Conservation (phyloP, 2,797 vertebrate species). For the Hoplostethus mediterraneus region DNA sequence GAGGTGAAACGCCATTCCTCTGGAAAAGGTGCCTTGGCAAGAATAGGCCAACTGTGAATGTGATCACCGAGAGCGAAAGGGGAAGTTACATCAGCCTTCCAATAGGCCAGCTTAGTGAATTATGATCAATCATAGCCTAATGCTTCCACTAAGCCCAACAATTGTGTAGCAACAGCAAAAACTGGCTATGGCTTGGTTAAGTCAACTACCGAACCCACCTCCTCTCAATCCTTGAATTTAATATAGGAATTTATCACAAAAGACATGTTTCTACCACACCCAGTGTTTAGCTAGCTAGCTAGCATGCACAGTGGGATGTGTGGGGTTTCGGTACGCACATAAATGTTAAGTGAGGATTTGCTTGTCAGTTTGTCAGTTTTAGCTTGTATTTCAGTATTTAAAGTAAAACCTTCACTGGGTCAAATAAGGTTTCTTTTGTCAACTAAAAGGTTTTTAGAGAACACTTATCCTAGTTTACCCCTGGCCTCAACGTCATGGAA, state of each 20-base stretch:
- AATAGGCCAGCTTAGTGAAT: constrained; percentile 64
- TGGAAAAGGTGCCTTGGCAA: constrained; percentile 61
- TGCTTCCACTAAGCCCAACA: constrained; percentile 51
- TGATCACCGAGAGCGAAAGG: constrained; percentile 62
- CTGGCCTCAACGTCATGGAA: constrained; percentile 29
- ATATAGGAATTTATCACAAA: constrained; percentile 42
- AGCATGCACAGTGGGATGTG: constrained; percentile 20
- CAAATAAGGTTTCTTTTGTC: constrained; percentile 22
- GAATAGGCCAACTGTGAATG: constrained; percentile 66
- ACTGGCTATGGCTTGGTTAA: constrained; percentile 49
- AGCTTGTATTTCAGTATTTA: constrained; percentile 8
- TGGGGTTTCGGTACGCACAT: constrained; percentile 22
- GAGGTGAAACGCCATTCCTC: constrained; percentile 49
- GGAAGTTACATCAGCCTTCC: constrained; percentile 74
- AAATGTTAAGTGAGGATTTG: constrained; percentile 22
- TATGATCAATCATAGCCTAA: constrained; percentile 63
- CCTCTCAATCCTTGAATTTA: constrained; percentile 53
- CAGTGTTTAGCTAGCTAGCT: constrained; percentile 31
- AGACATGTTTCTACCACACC: constrained; percentile 60
- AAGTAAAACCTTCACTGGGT: constrained; percentile 19
- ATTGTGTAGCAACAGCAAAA: constrained; percentile 54
- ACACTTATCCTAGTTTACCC: constrained; percentile 27
- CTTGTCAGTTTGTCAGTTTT: constrained; percentile 13
- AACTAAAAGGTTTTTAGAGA: constrained; percentile 11
- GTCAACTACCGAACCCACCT: constrained; percentile 60